Percentiles rank a stretch among this genome's conserved stretches.
Evolutionary conservation across 2,797 vertebrate species (phyloP).

Genomic region (Lerista edwardsae): DNA sequence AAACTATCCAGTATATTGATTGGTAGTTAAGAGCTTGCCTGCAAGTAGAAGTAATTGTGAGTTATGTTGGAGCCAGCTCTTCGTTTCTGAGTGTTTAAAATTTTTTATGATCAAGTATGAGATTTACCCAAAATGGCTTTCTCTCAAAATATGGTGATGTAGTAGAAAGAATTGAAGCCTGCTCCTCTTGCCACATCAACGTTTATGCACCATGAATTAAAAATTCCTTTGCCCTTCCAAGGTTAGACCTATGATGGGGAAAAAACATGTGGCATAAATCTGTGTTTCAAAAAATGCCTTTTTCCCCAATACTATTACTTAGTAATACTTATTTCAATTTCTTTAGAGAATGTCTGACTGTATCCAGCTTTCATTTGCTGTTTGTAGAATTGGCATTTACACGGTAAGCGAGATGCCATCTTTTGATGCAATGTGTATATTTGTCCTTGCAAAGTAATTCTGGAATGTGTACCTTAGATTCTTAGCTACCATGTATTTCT

Average conservation of each 20-base stretch:
- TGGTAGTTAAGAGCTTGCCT: not conserved
- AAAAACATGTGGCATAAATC: constrained; percentile 6
- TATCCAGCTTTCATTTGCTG: constrained; percentile 89
- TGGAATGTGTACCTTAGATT: constrained; percentile 32
- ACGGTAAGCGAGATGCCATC: constrained; percentile 81
- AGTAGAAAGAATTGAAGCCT: not conserved
- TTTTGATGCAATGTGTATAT: constrained; percentile 44
- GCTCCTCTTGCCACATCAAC: not conserved
- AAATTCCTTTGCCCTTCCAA: constrained; percentile 33
- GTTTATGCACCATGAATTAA: not conserved
- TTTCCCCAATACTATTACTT: constrained; percentile 44
- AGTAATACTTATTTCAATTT: constrained; percentile 76
- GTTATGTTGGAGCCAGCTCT: not conserved
- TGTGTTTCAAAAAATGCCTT: constrained; percentile 11
- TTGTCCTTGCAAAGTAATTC: constrained; percentile 33
- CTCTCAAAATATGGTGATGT: not conserved
- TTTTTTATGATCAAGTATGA: not conserved
- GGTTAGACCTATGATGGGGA: not conserved
- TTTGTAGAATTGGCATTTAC: constrained; percentile 93
- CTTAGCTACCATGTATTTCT: not conserved
- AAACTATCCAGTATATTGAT: constrained; percentile 15
- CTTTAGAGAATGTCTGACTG: constrained; percentile 88
- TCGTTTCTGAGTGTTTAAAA: not conserved
- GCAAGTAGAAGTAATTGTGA: not conserved
- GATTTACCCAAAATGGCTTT: not conserved